phyloP scores from a whole-genome alignment of 2,888 invertebrate genomes.

The Spisula solida region DNA sequence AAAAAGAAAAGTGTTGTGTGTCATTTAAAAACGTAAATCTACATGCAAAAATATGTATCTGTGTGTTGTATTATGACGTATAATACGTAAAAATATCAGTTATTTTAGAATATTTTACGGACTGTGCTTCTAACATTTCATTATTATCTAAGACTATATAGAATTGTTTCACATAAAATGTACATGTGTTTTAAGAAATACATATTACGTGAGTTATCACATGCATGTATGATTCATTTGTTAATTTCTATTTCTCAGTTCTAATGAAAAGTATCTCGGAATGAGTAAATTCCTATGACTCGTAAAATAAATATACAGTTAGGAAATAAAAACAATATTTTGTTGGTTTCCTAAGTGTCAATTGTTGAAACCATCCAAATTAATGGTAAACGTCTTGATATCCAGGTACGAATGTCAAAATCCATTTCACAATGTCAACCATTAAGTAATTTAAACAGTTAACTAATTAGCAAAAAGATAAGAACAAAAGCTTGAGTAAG shows the following conservation, averaged over 20 bases:
- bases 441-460: neutral
- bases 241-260: neutral
- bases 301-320: neutral
- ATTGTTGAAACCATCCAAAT: neutral
- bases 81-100: too few relatives aligned
- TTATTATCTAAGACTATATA: too few relatives aligned
- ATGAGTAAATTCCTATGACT: constrained; percentile 6
- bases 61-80: too few relatives aligned
- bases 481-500: neutral
- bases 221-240: constrained; percentile 5
- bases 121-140: too few relatives aligned
- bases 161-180: too few relatives aligned
- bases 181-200: too few relatives aligned
- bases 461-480: neutral
- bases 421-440: neutral
- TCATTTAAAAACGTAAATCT: too few relatives aligned
- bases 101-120: too few relatives aligned
- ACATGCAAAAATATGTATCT: too few relatives aligned
- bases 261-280: neutral
- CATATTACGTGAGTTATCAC: neutral
- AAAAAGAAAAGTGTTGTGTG: too few relatives aligned
- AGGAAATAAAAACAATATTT: neutral
- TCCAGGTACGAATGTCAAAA: neutral
- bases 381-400: neutral
- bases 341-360: neutral